Percentiles rank a stretch among this genome's conserved stretches.
These are phyloP conservation scores for Harpegnathos saltator DNA, from an alignment of 1,140 invertebrate genomes.

Conservation along the genomic window DNA sequence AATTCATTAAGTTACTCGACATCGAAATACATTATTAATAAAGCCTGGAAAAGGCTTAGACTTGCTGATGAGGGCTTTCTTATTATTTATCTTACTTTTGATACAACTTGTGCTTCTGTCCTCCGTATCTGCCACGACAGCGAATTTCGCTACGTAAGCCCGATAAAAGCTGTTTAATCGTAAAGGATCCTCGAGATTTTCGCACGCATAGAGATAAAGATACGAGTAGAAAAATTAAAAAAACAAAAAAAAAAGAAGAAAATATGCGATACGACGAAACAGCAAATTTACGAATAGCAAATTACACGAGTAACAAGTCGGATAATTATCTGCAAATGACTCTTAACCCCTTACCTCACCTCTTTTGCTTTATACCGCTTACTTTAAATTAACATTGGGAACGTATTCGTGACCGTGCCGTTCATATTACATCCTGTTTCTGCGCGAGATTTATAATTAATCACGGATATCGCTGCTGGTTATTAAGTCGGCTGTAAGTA, in stretches of 20 bases:
- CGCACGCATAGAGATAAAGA: neutral
- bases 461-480: constrained; percentile 27
- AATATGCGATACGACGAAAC: neutral
- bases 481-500: constrained; percentile 42
- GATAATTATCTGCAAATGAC: neutral
- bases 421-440: constrained; percentile 20
- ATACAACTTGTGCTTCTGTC: no score
- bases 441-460: constrained; percentile 26
- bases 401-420: neutral
- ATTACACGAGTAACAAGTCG: neutral
- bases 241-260: no score
- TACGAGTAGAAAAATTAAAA: neutral
- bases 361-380: constrained; percentile 1
- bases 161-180: no score
- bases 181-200: no score
- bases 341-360: neutral
- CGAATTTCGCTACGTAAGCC: no score
- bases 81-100: neutral
- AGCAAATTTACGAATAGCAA: neutral
- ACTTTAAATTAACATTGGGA: constrained; percentile 20
- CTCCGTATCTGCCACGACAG: no score
- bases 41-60: neutral
- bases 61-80: no score
- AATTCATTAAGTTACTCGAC: constrained; percentile 7
- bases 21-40: neutral